Conservation (phyloP, 2,797 vertebrate genomes). For the Rhinella marina region DNA sequence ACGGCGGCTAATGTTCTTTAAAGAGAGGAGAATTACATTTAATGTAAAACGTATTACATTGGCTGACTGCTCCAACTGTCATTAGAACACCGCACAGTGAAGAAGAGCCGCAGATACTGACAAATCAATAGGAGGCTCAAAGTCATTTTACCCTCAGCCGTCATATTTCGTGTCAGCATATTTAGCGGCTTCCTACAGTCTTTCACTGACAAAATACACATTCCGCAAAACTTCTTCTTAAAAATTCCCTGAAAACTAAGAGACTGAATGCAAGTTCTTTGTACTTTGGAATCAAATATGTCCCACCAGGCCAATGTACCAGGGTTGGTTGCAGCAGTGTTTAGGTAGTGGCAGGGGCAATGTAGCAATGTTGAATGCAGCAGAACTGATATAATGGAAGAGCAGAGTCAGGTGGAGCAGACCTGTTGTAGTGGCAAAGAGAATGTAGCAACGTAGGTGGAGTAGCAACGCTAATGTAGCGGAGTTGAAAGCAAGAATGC, state of each 20-base stretch:
- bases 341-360: too few species aligned
- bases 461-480: too few species aligned
- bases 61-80: slow-evolving; percentile 41
- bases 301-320: too few species aligned
- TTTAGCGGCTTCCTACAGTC: not conserved
- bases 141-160: not conserved
- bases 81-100: slow-evolving; percentile 29
- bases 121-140: slow-evolving; percentile 28
- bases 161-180: not conserved
- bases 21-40: slow-evolving; percentile 44
- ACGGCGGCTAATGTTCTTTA: slow-evolving; percentile 43
- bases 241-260: not conserved
- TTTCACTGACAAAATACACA: not conserved
- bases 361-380: too few species aligned
- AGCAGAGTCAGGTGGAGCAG: too few species aligned
- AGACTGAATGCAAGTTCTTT: not conserved
- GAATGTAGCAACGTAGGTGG: too few species aligned
- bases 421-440: too few species aligned
- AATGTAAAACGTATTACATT: slow-evolving; percentile 48
- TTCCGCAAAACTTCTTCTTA: not conserved
- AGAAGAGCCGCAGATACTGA: slow-evolving; percentile 3
- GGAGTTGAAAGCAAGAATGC: too few species aligned
- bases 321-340: too few species aligned
- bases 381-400: too few species aligned
- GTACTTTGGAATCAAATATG: not conserved